These are phyloP conservation scores for Heterodera filipjevi DNA, from an alignment of 2,888 invertebrate genomes.

Conservation along the genomic window DNA sequence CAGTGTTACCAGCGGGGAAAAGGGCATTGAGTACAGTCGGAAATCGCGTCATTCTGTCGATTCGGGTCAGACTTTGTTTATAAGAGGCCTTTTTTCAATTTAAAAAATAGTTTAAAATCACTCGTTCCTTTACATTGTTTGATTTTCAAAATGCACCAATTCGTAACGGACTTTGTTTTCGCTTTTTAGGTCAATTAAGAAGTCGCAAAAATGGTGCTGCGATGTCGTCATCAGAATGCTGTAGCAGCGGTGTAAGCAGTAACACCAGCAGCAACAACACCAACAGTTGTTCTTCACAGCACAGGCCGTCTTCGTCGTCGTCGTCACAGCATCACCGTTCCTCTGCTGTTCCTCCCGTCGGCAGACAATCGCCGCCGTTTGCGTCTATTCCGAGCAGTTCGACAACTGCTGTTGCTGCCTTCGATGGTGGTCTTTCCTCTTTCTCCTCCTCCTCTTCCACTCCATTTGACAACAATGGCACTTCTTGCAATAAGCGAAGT, in stretches of 20 bases:
- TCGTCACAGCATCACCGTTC: neutral
- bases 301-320: neutral
- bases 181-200: constrained; percentile 16
- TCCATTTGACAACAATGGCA: constrained; percentile 21
- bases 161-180: too few species aligned
- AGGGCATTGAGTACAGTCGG: neutral
- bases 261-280: neutral
- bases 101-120: too few species aligned
- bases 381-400: too few species aligned
- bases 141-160: too few species aligned
- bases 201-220: constrained; percentile 11
- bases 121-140: too few species aligned
- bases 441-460: constrained; percentile 20
- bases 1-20: neutral
- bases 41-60: neutral
- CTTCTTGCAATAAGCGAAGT: constrained; percentile 27
- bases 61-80: neutral
- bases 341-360: neutral
- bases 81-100: too few species aligned
- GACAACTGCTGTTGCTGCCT: neutral
- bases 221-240: neutral
- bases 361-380: neutral
- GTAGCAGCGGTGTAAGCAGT: neutral
- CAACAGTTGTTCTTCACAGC: constrained; percentile 1
- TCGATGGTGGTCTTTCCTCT: neutral